Evolutionary conservation across 2,797 vertebrate genomes (phyloP).

Genomic region (Poeciliopsis infans): DNA sequence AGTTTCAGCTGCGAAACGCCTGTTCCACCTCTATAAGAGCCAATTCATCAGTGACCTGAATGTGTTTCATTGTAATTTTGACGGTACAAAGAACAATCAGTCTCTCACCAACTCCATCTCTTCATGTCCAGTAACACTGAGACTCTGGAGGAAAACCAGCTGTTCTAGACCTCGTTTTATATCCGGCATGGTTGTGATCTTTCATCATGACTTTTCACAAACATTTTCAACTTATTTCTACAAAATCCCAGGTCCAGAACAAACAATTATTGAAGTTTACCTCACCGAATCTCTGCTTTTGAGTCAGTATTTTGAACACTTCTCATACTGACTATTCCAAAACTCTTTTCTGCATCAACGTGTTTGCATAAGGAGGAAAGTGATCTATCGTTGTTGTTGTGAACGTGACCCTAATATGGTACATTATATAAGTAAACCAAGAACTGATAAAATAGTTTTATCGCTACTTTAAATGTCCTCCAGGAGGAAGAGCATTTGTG

Average conservation of each 20-base stretch:
- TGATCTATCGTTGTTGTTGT: background rate
- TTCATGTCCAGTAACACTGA: background rate
- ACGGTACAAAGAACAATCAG: background rate
- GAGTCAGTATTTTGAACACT: background rate
- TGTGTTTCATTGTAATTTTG: background rate
- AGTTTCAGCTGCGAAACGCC: background rate
- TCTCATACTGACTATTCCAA: background rate
- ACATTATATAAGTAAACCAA: background rate
- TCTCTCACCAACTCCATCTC: background rate
- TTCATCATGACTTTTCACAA: background rate
- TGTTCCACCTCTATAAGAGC: background rate
- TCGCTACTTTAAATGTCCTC: background rate
- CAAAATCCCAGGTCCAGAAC: background rate
- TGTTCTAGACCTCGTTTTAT: background rate
- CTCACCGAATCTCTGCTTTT: background rate
- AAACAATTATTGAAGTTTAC: background rate
- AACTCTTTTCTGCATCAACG: background rate
- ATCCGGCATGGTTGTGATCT: conserved; percentile 1
- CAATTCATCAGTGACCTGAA: conserved; percentile 3
- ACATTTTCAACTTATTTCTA: background rate
- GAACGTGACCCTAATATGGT: background rate
- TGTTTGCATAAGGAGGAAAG: background rate
- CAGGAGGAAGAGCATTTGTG: background rate
- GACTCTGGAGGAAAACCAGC: background rate
- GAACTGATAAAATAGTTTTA: background rate